Percentiles rank a stretch among this genome's conserved stretches.
These are phyloP conservation scores for Platysternon megacephalum DNA, from an alignment of 2,113 vertebrate species.

Conservation along the genomic window DNA sequence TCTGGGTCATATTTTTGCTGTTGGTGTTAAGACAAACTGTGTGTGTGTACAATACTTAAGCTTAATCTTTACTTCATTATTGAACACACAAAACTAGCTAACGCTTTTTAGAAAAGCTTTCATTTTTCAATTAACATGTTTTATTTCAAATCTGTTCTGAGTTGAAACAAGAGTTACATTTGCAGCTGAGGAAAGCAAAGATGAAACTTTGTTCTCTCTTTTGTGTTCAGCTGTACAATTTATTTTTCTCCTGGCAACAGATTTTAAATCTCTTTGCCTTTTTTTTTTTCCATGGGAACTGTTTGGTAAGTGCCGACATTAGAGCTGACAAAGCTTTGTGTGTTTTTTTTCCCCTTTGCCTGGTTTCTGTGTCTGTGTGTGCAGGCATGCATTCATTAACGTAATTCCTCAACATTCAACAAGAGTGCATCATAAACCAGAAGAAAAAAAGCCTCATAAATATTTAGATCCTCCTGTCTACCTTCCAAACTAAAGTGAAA, in stretches of 20 bases:
- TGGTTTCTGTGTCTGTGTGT: conserved; percentile 82
- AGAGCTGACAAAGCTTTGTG: conserved; percentile 75
- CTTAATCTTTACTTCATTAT: background rate
- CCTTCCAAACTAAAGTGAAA: conserved; percentile 72
- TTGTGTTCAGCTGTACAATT: conserved; percentile 68
- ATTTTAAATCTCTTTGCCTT: conserved; percentile 68
- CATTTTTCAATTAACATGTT: conserved; percentile 60
- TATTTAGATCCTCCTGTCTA: conserved; percentile 79
- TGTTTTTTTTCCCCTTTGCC: conserved; percentile 70
- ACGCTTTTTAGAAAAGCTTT: conserved; percentile 16
- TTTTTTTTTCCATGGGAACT: conserved; percentile 78
- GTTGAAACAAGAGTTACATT: conserved; percentile 63
- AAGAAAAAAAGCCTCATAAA: conserved; percentile 80
- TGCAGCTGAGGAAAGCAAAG: conserved; percentile 66
- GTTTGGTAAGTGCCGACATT: conserved; percentile 72
- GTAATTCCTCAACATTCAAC: conserved; percentile 83
- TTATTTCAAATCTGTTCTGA: conserved; percentile 55
- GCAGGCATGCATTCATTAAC: conserved; percentile 89
- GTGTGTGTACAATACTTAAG: background rate
- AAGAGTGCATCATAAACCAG: conserved; percentile 77
- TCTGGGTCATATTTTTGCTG: background rate
- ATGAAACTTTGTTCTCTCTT: conserved; percentile 76
- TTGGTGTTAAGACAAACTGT: background rate
- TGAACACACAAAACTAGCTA: conserved; percentile 10
- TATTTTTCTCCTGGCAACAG: conserved; percentile 80